These are phyloP conservation scores for Nasonia vitripennis DNA, from an alignment of 1,140 invertebrate species.

Conservation along the genomic window DNA sequence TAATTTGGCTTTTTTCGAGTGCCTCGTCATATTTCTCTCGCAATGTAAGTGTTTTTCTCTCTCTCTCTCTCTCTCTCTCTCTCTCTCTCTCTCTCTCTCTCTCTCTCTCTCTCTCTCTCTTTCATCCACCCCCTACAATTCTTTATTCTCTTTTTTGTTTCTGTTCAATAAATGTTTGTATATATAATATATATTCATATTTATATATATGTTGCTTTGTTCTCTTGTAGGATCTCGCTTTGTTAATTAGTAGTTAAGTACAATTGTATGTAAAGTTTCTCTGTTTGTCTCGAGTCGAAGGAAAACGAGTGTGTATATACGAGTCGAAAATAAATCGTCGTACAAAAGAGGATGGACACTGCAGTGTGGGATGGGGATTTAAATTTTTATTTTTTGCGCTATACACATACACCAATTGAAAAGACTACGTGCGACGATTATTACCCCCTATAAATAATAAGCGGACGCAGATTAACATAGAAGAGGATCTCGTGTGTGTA, in stretches of 20 bases:
- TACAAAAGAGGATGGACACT: neutral
- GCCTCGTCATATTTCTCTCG: constrained; percentile 40
- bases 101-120: neutral
- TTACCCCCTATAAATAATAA: constrained; percentile 12
- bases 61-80: neutral
- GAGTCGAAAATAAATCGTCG: neutral
- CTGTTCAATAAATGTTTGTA: constrained; percentile 38
- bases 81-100: neutral
- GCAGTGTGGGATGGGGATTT: neutral
- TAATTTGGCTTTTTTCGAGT: constrained; percentile 42
- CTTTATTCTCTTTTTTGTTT: constrained; percentile 10
- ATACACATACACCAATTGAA: no score
- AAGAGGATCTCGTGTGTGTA: neutral
- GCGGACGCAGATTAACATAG: neutral
- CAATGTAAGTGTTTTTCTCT: constrained; percentile 33
- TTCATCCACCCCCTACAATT: neutral
- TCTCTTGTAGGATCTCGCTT: constrained; percentile 39
- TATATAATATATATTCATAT: constrained; percentile 31
- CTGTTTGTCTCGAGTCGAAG: constrained; percentile 10
- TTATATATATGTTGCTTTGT: constrained; percentile 29
- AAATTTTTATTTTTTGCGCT: neutral
- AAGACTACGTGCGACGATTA: constrained; percentile 31
- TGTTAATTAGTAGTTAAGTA: constrained; percentile 50
- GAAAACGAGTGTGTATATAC: neutral
- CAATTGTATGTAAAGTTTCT: constrained; percentile 7